Evolutionary conservation across 2,888 invertebrate genomes (phyloP), one percentile per base, ranked within the genome.

Genomic region (Conomelus anceps): DNA sequence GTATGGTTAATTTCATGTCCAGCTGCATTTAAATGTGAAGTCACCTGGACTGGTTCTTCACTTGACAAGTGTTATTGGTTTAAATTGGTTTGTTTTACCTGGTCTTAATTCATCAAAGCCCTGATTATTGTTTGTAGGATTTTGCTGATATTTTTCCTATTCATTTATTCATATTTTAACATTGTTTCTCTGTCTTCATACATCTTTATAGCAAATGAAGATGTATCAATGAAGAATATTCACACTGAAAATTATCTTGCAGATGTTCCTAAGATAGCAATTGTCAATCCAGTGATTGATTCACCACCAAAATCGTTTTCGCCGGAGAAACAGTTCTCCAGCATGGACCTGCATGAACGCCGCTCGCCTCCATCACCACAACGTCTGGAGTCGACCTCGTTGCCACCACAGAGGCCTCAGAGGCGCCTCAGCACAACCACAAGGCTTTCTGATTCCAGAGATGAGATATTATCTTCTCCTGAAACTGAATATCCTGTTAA

Each of bases 341-440:
- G 86, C 89, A 7, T 84, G 29, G 17, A 84, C 22, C n/a, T 41
- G 87, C 29, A 20, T 89, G 41, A 89, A 89, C 22, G 23, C 87
- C 13, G n/a, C 63, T 23, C 63, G 23, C n/a, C 86, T 17, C 9
- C 88, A 26, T 86, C 89, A 11, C 85, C 89, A n/a, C 24, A 63
- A 84, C 22, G 85, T 6, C 90, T 88, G 0, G 24, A 87, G 1
- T 24, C 88, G 11, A 23, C 88, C 3, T 63, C 88, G 17, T 85
- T 24, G 22, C 88, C 89, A 13, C 90, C 90, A 24, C 86, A 34
- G 11, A 13, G 89, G 89, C 34, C 89, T 24, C 24, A 87, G 88
- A 34, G 89, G 84, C 26, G 88, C 24, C 84, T 29, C 86, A 86
- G 84, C 95, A 91, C 93, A 89, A 9, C 63, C 94, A 92, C 94